Evolutionary conservation across 2,888 invertebrate genomes (phyloP).

Genomic region (Mythimna ferrago): DNA sequence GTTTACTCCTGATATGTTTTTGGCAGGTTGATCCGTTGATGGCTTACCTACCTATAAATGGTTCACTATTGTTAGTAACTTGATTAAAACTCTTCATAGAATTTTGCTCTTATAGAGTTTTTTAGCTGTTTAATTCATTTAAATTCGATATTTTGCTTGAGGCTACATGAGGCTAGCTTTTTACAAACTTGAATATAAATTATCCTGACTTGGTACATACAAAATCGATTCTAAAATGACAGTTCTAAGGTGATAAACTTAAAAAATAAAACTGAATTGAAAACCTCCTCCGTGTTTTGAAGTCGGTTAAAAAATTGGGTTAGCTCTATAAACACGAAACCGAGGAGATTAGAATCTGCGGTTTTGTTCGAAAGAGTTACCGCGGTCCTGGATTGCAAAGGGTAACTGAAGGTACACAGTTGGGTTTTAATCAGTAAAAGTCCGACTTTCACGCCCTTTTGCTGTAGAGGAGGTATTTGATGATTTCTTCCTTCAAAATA

Average conservation of each 20-base stretch:
- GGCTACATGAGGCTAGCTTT: background rate
- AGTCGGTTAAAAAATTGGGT: background rate
- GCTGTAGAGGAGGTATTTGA: too few relatives aligned
- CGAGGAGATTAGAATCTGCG: too few relatives aligned
- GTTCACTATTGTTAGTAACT: background rate
- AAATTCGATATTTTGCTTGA: background rate
- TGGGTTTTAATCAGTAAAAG: too few relatives aligned
- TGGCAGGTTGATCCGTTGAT: constrained; percentile 13
- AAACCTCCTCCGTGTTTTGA: too few relatives aligned
- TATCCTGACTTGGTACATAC: background rate
- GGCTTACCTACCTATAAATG: background rate
- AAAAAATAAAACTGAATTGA: too few relatives aligned
- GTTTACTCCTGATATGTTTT: constrained; percentile 17
- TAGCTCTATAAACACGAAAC: background rate
- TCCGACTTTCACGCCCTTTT: too few relatives aligned
- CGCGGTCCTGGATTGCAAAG: too few relatives aligned
- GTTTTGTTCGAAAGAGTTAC: too few relatives aligned
- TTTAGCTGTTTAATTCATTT: background rate
- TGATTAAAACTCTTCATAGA: background rate
- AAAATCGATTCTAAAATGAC: too few relatives aligned
- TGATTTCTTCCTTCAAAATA: too few relatives aligned
- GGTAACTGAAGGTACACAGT: too few relatives aligned
- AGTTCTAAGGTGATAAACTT: too few relatives aligned
- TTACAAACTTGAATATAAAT: background rate
- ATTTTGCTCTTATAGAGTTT: background rate